phyloP scores from a whole-genome alignment of 2,888 invertebrate genomes.

The Fragum whitleyi region DNA sequence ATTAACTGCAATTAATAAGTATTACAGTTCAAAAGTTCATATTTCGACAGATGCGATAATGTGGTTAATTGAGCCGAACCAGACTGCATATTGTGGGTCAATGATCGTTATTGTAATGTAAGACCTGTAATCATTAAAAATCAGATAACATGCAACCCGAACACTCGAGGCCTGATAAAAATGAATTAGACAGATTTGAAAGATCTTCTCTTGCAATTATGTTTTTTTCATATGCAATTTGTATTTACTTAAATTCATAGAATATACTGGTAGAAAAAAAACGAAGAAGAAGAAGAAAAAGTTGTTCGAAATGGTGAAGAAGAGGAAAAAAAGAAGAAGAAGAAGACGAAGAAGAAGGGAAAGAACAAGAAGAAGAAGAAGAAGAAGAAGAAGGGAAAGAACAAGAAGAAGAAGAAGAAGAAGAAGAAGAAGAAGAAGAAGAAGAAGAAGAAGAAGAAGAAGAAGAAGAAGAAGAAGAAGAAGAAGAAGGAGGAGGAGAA shows the following conservation, averaged over 20 bases:
- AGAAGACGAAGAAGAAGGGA: no score
- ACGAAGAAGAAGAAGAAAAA: slow-evolving; percentile 7
- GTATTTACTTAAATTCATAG: no score
- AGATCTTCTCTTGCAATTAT: no score
- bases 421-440: not conserved
- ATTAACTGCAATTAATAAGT: no score
- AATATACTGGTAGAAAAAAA: no score
- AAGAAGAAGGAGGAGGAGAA: not conserved
- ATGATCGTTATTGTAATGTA: not conserved
- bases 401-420: not conserved
- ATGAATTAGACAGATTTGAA: no score
- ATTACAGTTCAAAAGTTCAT: not conserved
- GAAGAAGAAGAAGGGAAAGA: not conserved
- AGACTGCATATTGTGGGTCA: not conserved
- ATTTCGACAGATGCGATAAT: not conserved
- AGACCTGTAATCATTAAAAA: not conserved
- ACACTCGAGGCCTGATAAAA: not conserved
- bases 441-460: not conserved
- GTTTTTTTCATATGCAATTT: no score
- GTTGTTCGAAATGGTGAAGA: not conserved
- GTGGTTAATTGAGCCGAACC: slow-evolving; percentile 1
- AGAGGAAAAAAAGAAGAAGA: not conserved
- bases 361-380: not conserved
- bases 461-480: not conserved
- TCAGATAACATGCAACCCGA: not conserved